phyloP scores from a whole-genome alignment of 2,888 invertebrate genomes.

The Dromius quadrimaculatus region DNA sequence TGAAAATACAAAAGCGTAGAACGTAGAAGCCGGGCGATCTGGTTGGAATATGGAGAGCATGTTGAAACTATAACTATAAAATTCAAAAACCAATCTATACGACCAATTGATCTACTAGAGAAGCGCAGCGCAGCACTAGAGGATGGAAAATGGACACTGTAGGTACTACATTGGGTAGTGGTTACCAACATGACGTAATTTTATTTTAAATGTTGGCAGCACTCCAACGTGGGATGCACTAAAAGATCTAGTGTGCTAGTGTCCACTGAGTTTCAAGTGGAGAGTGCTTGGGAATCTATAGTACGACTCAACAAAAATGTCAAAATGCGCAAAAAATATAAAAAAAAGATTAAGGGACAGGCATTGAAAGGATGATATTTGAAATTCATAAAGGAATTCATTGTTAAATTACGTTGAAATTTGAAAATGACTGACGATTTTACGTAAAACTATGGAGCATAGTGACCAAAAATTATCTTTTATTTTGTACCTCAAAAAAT shows the following conservation, averaged over 20 bases:
- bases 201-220: constrained; percentile 52
- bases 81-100: constrained; percentile 52
- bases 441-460: too few relatives aligned
- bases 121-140: constrained; percentile 11
- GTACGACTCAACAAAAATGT: constrained; percentile 19
- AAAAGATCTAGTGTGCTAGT: constrained; percentile 41
- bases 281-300: neutral
- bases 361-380: too few relatives aligned
- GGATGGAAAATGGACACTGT: constrained; percentile 22
- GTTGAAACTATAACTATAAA: constrained; percentile 52
- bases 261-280: constrained; percentile 37
- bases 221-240: constrained; percentile 31
- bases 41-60: constrained; percentile 44
- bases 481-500: too few relatives aligned
- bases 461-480: too few relatives aligned
- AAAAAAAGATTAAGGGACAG: too few relatives aligned
- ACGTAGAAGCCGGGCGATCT: too few relatives aligned
- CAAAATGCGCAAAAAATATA: constrained; percentile 29
- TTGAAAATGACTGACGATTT: too few relatives aligned
- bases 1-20: constrained; percentile 30
- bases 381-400: too few relatives aligned
- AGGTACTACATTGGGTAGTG: constrained; percentile 35
- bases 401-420: too few relatives aligned
- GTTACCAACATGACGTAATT: constrained; percentile 50
- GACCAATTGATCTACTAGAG: constrained; percentile 46